Percentiles rank a stretch among this genome's conserved stretches.
Evolutionary conservation across 2,797 vertebrate species (phyloP).

Genomic region (Sternarchorhynchus goeldii): DNA sequence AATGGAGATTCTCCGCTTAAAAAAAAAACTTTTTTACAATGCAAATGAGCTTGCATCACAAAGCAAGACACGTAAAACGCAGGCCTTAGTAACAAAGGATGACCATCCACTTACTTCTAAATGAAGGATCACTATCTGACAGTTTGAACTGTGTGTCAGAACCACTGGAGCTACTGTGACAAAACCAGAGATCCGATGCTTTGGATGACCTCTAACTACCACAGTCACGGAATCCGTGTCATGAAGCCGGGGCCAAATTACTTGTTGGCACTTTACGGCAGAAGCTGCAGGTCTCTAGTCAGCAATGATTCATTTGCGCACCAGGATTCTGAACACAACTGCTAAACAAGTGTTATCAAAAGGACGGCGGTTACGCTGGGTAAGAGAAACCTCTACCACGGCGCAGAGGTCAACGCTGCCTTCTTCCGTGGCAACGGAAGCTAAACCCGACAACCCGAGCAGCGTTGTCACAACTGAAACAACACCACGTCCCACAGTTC

Average conservation of each 20-base stretch:
- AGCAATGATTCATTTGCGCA: conserved; percentile 44
- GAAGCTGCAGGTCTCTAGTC: conserved; percentile 29
- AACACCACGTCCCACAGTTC: conserved; percentile 37
- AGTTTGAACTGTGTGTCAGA: background rate
- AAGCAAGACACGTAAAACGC: background rate
- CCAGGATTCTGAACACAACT: conserved; percentile 36
- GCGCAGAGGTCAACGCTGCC: conserved; percentile 31
- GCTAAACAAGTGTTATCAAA: conserved; percentile 39
- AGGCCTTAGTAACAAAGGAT: background rate
- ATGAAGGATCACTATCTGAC: background rate
- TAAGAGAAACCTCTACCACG: conserved; percentile 11
- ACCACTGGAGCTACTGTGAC: background rate
- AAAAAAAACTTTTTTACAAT: too few relatives aligned
- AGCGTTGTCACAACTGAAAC: conserved; percentile 35
- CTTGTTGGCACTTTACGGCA: conserved; percentile 12
- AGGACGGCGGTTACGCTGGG: conserved; percentile 26
- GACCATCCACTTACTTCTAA: background rate
- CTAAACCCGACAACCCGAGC: conserved; percentile 34
- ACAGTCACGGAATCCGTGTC: conserved; percentile 24
- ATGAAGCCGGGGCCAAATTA: conserved; percentile 26
- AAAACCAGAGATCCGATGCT: background rate
- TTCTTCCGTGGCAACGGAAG: conserved; percentile 26
- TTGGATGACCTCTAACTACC: conserved; percentile 23
- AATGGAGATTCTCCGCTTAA: too few relatives aligned
- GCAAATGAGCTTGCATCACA: background rate